These are phyloP conservation scores for Scaptomyza parva DNA, from an alignment of 2,888 invertebrate species.

Conservation along the genomic window DNA sequence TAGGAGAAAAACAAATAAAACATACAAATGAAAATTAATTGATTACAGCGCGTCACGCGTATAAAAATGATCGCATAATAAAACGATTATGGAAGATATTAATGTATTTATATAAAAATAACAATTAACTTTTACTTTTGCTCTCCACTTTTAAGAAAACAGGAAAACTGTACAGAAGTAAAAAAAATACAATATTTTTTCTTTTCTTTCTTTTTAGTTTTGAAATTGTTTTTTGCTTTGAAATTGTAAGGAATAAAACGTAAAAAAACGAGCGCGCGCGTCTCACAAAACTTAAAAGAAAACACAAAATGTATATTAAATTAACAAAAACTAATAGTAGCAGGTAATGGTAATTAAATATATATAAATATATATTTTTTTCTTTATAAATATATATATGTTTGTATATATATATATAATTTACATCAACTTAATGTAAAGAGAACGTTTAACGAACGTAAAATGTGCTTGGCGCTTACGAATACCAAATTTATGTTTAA, in stretches of 20 bases:
- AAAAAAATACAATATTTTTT: constrained; percentile 26
- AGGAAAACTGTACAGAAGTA: constrained; percentile 67
- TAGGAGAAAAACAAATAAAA: constrained; percentile 60
- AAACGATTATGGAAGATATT: constrained; percentile 59
- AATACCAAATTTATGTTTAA: constrained; percentile 42
- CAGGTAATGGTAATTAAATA: constrained; percentile 60
- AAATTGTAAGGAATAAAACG: constrained; percentile 29
- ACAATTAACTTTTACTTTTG: constrained; percentile 48
- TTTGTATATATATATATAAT: constrained; percentile 24
- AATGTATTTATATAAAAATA: constrained; percentile 40
- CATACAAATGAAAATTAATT: constrained; percentile 55
- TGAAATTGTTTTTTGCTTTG: constrained; percentile 25
- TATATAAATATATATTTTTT: constrained; percentile 26
- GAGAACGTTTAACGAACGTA: constrained; percentile 73
- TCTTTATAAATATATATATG: constrained; percentile 15
- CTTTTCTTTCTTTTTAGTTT: constrained; percentile 10
- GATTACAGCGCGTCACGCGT: constrained; percentile 67
- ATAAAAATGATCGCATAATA: constrained; percentile 51
- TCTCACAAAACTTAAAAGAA: constrained; percentile 62
- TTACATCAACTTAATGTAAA: constrained; percentile 37
- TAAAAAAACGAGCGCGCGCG: constrained; percentile 58
- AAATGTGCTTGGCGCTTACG: constrained; percentile 43
- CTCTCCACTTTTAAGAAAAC: constrained; percentile 53
- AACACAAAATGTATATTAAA: constrained; percentile 75
- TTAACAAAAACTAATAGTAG: constrained; percentile 75